Base-by-base conservation (phyloP, 2,888 invertebrate species). In the Serrognathus titanus region DNA sequence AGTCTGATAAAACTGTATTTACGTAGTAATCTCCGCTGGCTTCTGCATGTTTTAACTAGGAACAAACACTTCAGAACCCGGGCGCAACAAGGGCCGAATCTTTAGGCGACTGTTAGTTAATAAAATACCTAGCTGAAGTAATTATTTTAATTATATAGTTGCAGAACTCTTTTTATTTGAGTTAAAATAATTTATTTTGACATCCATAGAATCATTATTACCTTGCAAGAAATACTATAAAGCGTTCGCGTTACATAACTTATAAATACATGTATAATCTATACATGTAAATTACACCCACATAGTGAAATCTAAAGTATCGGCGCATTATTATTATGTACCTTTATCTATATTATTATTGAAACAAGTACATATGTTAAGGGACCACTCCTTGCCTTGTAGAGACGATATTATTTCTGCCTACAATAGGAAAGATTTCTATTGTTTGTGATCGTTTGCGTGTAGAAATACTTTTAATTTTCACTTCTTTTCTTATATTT, bases 331-430 rank as follows among this genome's bases (percentile, higher is more conserved):
- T 72, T 75, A 74, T 75, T 75, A 74, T 72, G 70, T 71, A 64
- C 66, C 68, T 74, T 72, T 74, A 75, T 74, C 72, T 73, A 71
- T 73, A 72, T 75, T 74, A 74, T 75, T 75, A 75, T 72, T 70
- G 72, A 69, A 71, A 71, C 71, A 63, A 67, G 68, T 71, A 74
- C 73, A 74, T 74, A 74, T 75, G 74, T 75, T 73, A 71, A 66
- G 58, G 66, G 67, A 68, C 73, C 72, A 72, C 71, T 70, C 72
- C 72, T 65, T 64, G 62, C 55, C 63, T 70, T 67, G 66, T 62
- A 68, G 67, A 71, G 71, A 70, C 70, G 70, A 71, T 73, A 72
- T 72, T 70, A 70, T 72, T 74, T 70, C 71, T 66, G 64, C 71
- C 71, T 71, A 72, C 73, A 69, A 69, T 66, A 66, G 62, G 60